phyloP scores from a whole-genome alignment of 2,888 invertebrate species.

The Latrodectus hesperus region DNA sequence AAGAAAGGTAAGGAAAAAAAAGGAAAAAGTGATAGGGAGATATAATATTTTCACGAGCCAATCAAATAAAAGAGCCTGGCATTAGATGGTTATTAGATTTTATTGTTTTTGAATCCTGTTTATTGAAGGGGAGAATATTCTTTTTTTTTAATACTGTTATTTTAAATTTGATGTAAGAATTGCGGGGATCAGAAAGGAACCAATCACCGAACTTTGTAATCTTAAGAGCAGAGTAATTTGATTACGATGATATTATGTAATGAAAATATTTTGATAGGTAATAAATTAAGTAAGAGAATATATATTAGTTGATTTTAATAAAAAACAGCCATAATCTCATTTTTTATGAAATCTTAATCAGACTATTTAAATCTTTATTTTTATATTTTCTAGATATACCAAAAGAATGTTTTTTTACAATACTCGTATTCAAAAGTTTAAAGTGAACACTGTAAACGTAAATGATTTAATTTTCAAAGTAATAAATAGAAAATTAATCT shows the following conservation, averaged over 20 bases:
- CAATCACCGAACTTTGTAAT: background rate
- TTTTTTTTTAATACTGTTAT: conserved; percentile 20
- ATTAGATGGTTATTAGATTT: conserved; percentile 63
- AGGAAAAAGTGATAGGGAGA: background rate
- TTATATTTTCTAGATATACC: no score
- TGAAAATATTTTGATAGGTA: no score
- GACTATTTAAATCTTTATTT: no score
- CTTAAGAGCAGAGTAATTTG: background rate
- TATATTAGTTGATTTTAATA: no score
- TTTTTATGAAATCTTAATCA: no score
- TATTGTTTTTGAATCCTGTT: conserved; percentile 53
- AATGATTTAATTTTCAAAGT: no score
- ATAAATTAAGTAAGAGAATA: no score
- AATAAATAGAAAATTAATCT: no score
- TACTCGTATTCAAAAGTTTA: no score
- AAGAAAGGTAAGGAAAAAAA: conserved; percentile 7
- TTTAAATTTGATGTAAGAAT: conserved; percentile 5
- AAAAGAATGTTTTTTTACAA: no score
- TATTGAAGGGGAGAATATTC: conserved; percentile 10
- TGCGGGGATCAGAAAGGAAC: background rate
- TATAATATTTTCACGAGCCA: conserved; percentile 13
- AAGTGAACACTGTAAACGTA: no score
- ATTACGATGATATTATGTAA: background rate
- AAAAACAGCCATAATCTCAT: no score
- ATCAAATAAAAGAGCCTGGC: conserved; percentile 45